Evolutionary conservation across 2,113 vertebrate species (phyloP).

Genomic region (Coptodon bakossiorum): DNA sequence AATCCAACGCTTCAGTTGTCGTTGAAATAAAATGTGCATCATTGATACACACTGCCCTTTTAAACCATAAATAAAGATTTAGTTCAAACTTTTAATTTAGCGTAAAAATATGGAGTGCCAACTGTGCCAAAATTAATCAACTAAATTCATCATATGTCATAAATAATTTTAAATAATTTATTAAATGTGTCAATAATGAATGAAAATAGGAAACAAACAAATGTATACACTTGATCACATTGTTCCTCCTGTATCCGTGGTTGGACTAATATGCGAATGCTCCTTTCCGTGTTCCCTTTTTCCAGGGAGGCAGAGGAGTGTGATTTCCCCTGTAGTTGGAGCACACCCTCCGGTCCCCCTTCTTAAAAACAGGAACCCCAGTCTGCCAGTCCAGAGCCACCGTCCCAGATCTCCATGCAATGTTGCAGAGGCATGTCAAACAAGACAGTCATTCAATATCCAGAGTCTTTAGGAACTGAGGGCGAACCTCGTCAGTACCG

Average conservation of each 20-base stretch:
- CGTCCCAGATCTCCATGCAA: neutral
- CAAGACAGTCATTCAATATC: neutral
- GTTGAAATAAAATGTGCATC: neutral
- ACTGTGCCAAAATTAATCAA: neutral
- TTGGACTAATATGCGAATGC: neutral
- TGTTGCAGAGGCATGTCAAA: neutral
- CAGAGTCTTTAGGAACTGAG: neutral
- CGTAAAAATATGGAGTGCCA: neutral
- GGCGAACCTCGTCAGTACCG: accelerated
- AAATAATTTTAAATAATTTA: neutral
- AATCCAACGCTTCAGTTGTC: neutral
- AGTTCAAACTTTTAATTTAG: neutral
- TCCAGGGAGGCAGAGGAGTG: neutral
- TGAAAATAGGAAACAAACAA: neutral
- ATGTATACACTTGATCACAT: neutral
- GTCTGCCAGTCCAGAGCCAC: neutral
- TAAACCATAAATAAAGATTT: neutral
- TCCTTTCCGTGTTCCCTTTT: neutral
- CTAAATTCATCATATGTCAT: neutral
- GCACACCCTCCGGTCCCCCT: neutral
- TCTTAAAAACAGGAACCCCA: neutral
- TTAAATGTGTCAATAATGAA: neutral
- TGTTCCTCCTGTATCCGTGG: neutral
- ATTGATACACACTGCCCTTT: neutral
- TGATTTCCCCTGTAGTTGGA: neutral